These are phyloP conservation scores for Mizuhopecten yessoensis DNA, from an alignment of 1,140 invertebrate genomes.

Conservation along the genomic window DNA sequence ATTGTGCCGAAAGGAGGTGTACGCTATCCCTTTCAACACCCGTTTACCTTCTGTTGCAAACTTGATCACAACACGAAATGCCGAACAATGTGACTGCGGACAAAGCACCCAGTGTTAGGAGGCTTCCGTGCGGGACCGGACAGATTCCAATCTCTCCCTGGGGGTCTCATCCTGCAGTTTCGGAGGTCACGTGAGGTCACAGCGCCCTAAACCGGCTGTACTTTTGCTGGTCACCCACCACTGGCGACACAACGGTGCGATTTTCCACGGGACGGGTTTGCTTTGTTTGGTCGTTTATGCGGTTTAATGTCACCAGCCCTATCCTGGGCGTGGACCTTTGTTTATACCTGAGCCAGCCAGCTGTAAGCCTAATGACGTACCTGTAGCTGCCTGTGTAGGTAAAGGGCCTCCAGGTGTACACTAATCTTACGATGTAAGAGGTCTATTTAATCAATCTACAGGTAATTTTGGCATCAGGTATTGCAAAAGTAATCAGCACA, in stretches of 20 bases:
- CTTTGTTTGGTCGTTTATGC: not conserved
- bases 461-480: conserved; percentile 9
- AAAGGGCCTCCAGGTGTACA: conserved; percentile 1
- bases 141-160: conserved; percentile 4
- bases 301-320: not conserved
- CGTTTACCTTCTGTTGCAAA: conserved; percentile 9
- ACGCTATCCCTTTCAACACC: conserved; percentile 25
- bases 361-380: conserved; percentile 3
- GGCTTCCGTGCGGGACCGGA: not conserved
- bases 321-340: conserved; percentile 16
- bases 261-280: not conserved
- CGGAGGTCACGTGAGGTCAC: not conserved
- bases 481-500: not conserved
- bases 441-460: conserved; percentile 39
- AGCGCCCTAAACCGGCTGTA: not conserved
- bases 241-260: not conserved
- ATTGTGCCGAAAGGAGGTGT: not conserved
- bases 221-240: conserved; percentile 1
- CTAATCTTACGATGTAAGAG: conserved; percentile 13
- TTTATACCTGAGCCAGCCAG: not conserved
- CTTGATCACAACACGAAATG: not conserved
- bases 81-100: not conserved
- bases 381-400: not conserved
- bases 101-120: conserved; percentile 1
- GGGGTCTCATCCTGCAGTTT: conserved; percentile 23